Evolutionary conservation across 2,888 invertebrate genomes (phyloP).

Genomic region (Drosophila bunnanda): DNA sequence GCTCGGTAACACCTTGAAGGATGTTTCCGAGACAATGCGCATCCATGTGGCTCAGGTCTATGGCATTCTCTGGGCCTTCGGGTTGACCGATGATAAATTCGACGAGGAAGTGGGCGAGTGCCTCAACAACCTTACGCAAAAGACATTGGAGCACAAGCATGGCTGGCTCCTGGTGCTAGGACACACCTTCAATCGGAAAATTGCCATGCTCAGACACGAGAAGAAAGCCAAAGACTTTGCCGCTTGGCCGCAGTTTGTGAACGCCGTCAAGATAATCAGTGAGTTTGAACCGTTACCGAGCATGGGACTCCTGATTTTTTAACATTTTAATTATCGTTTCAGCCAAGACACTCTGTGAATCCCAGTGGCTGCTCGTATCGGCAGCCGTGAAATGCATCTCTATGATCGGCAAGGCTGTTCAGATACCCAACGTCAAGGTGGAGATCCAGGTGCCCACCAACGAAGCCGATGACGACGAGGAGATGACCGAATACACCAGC

Average conservation of each 20-base stretch:
- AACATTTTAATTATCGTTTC: background rate
- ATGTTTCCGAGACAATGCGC: conserved; percentile 91
- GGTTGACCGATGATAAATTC: conserved; percentile 86
- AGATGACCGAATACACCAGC: conserved; percentile 76
- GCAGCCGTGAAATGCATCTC: conserved; percentile 90
- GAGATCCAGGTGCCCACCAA: conserved; percentile 77
- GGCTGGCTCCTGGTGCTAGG: conserved; percentile 91
- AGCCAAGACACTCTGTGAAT: conserved; percentile 88
- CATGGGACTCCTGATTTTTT: background rate
- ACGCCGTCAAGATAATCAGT: conserved; percentile 87
- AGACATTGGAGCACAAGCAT: conserved; percentile 88
- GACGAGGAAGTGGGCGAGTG: conserved; percentile 85
- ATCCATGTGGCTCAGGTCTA: conserved; percentile 90
- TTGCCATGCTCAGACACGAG: conserved; percentile 85
- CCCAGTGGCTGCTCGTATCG: conserved; percentile 87
- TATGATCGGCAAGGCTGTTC: conserved; percentile 88
- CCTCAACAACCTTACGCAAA: conserved; percentile 75
- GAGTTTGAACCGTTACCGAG: background rate
- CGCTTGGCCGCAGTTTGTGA: conserved; percentile 87
- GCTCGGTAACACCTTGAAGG: conserved; percentile 86
- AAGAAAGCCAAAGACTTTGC: conserved; percentile 74
- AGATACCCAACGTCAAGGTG: conserved; percentile 87
- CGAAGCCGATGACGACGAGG: conserved; percentile 68
- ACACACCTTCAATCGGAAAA: conserved; percentile 89
- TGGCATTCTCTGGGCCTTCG: conserved; percentile 89